Evolutionary conservation across 2,888 invertebrate species (phyloP), one percentile per base, ranked within the genome.

Genomic region (Drosophila limbata): DNA sequence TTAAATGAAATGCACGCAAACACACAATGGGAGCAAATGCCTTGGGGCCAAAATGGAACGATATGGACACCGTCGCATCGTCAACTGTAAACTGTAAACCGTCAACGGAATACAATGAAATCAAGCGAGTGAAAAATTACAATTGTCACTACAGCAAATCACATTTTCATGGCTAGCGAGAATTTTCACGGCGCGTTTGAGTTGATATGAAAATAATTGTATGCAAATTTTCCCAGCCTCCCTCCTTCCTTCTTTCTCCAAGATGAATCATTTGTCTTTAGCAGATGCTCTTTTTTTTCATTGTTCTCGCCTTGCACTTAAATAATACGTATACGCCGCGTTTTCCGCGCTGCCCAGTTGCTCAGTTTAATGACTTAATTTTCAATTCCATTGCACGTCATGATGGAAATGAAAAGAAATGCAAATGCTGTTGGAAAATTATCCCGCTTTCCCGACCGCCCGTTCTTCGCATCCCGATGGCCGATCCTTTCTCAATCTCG

Each of bases 71-170:
- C 45, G 53, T n/a, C 47, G n/a, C 13, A 52, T 19, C n/a, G 19
- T 15, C 11, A 10, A 31, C 17, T 11, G 28, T 8, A 21, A 2
- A 17, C 21, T n/a, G 8, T 55, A 28, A 28, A 28, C 28, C 37
- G 13, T 13, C 19, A 37, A 31, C 21, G 37, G 17, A 51, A 42
- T 21, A 63, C 59, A 66, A 66, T 45, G 57, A 57, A 89, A 73
- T 76, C 83, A 89, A 88, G 86, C 84, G 73, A 89, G 78, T 88
- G 88, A 88, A 83, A 89, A 88, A 88, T 89, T 79, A 87, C 85
- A 77, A 87, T 89, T 85, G 89, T 88, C 87, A 83, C 88, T 79
- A 75, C 81, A 83, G 73, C 88, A 89, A 88, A 89, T 88, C 88
- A 77, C 77, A 79, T 73, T 89, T 87, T 84, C 79, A 86, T 86